A percentile compares a stretch with the other conserved stretches of the same genome.
phyloP scores from a whole-genome alignment of 2,113 vertebrate genomes.

The Pterocles gutturalis region DNA sequence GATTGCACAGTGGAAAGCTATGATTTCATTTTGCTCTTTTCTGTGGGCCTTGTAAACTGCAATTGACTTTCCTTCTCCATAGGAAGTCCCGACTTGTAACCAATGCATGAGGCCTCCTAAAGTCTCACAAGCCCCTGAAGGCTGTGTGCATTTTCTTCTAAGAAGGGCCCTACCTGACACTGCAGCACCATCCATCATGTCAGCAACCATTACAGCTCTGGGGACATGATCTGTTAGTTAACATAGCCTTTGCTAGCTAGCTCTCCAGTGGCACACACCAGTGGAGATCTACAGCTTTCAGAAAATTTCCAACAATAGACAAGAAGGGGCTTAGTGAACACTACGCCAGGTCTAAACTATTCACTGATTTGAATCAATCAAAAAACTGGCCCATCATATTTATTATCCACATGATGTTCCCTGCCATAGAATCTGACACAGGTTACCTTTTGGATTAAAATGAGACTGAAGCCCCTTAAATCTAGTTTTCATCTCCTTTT shows the following conservation, averaged over 20 bases:
- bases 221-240: constrained; percentile 30
- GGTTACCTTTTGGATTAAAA: neutral
- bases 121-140: neutral
- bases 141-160: neutral
- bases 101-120: neutral
- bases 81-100: neutral
- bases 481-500: neutral
- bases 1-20: neutral
- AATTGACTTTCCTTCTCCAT: neutral
- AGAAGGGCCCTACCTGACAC: neutral
- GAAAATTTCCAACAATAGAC: neutral
- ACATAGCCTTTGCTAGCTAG: constrained; percentile 2
- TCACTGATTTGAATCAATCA: neutral
- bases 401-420: neutral
- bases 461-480: neutral
- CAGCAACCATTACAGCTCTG: constrained; percentile 12
- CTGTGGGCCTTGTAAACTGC: neutral
- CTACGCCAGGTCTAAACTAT: neutral
- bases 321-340: neutral
- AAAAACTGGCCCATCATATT: neutral
- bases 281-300: neutral
- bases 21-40: neutral
- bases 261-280: neutral
- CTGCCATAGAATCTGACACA: neutral
- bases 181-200: constrained; percentile 45